Base-by-base conservation (phyloP, 92 coral and sea anemone species). In the Ricordea florida region DNA sequence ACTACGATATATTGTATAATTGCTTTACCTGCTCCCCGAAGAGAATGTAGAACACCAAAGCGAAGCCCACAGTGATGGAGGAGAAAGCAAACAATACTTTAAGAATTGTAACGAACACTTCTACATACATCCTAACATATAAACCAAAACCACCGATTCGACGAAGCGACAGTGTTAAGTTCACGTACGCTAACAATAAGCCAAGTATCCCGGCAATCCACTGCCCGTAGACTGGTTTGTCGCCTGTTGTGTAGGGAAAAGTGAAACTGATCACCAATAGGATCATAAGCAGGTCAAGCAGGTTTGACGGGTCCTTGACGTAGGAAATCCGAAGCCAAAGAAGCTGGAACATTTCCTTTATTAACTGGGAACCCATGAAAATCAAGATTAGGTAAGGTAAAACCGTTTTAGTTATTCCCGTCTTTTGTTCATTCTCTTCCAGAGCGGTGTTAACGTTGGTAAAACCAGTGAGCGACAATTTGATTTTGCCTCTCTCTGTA, bases 81-180 rank as follows among this genome's bases (percentile, higher is more conserved):
- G 87, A 28, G 47, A 93, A 90, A 9, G 88, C 87, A 17, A 67
- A 53, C 15, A 93, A 63, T 11, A 87, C 92, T 51, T 84, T 91
- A 4, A 81, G 34, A 45, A 93, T 86, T 2, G 98, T 91, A 24
- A 47, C 53, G 32, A 89, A 62, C 0, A 93, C 96, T 44, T 93
- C 93, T 17, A 90, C 53, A 72, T 86, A 93, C 98, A 93, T 93
- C 1, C 90, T 78, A 15, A 93, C 90, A 38, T 93, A 93, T 45
- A 90, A 72, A 2, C 98, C 98, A 18, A 81, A 61, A 2, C 56
- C 47, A 14, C 93, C 93, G 37, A 83, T 29, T 13, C 91, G 89
- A 17, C 92, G 88, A 20, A 91, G 51, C 68, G 49, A 80, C 62
- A 93, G 35, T 20, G 92, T 67, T 9, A 83, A 49, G 68, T 86